Conservation (phyloP, 2,888 invertebrate genomes). For the Coenonympha glycerion region DNA sequence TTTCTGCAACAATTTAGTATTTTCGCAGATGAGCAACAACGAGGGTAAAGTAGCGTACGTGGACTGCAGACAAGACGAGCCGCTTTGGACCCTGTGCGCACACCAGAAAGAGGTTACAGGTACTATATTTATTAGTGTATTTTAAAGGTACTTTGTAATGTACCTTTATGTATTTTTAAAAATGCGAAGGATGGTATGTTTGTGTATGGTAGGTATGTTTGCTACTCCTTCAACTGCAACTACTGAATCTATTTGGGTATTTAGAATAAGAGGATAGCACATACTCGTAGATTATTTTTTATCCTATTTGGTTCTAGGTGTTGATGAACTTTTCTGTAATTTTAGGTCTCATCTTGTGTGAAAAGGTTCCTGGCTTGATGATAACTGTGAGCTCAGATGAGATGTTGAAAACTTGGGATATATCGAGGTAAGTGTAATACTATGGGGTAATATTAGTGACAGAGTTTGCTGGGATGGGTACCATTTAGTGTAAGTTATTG, state of each 20-base stretch:
- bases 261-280: too few species aligned
- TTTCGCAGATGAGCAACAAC: conserved; percentile 74
- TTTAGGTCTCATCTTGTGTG: conserved; percentile 82
- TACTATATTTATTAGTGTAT: conserved; percentile 28
- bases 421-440: conserved; percentile 42
- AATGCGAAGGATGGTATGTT: too few species aligned
- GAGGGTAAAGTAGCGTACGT: conserved; percentile 82
- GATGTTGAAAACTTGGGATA: conserved; percentile 91
- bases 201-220: too few species aligned
- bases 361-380: conserved; percentile 83
- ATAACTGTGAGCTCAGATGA: conserved; percentile 88
- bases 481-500: too few species aligned
- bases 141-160: background rate
- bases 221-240: too few species aligned
- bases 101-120: conserved; percentile 92
- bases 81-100: conserved; percentile 83
- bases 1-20: background rate
- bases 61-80: conserved; percentile 81
- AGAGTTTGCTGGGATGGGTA: too few species aligned
- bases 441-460: too few species aligned
- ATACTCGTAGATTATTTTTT: too few species aligned
- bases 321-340: background rate
- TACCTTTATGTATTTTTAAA: too few species aligned
- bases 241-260: too few species aligned
- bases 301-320: too few species aligned